These are phyloP conservation scores for Halocynthia aurantium DNA, from an alignment of 23 tunicate genomes.

Conservation along the genomic window DNA sequence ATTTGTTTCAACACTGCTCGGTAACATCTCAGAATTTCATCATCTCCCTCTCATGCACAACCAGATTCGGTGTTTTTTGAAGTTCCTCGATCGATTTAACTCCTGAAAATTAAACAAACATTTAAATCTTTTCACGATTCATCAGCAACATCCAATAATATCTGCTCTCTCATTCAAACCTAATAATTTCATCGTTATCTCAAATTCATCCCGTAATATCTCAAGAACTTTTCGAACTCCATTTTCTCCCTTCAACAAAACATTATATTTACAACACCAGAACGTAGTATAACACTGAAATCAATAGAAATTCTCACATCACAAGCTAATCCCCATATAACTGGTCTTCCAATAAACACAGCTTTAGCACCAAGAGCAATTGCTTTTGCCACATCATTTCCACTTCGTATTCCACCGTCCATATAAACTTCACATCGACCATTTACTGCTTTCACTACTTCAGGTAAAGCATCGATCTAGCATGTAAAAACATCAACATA, in stretches of 20 bases:
- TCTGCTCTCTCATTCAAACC: conserved; percentile 6
- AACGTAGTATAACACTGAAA: no score
- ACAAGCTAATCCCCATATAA: conserved; percentile 51
- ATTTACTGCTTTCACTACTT: conserved; percentile 52
- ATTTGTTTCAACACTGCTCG: no score
- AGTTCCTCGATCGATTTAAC: conserved; percentile 15
- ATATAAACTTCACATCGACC: conserved; percentile 55
- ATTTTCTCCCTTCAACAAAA: conserved; percentile 32
- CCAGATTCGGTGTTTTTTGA: conserved; percentile 15
- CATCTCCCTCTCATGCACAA: not conserved
- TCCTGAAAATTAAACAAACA: conserved; percentile 4
- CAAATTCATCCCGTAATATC: conserved; percentile 51
- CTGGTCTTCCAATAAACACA: conserved; percentile 62
- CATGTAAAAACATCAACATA: no score
- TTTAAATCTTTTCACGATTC: not conserved
- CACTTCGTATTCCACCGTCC: conserved; percentile 63
- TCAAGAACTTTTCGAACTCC: conserved; percentile 51
- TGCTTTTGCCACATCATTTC: conserved; percentile 54
- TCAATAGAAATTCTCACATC: conserved; percentile 3
- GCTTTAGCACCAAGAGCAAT: conserved; percentile 64
- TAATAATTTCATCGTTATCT: conserved; percentile 52
- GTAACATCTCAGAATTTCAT: no score
- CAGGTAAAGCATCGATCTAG: conserved; percentile 41
- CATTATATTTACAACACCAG: not conserved
- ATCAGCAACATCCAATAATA: no score